These are phyloP conservation scores for Tyria jacobaeae DNA, from an alignment of 2,888 invertebrate genomes.

Conservation along the genomic window DNA sequence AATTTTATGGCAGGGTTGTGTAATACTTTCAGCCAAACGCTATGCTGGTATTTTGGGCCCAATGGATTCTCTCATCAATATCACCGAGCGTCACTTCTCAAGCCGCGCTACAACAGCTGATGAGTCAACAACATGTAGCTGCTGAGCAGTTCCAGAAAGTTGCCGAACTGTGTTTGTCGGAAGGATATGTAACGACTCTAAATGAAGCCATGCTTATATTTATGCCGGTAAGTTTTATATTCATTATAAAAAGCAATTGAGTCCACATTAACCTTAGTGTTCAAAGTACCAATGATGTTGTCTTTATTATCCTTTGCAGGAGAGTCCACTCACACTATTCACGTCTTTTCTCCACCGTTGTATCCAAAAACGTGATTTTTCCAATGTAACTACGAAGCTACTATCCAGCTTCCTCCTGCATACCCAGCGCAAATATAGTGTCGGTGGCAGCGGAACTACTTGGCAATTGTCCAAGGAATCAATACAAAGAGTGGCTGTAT, in stretches of 20 bases:
- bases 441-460: constrained; percentile 62
- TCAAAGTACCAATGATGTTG: background rate
- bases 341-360: constrained; percentile 87
- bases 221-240: constrained; percentile 84
- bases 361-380: constrained; percentile 78
- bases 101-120: constrained; percentile 59
- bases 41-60: constrained; percentile 87
- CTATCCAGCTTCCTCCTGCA: constrained; percentile 71
- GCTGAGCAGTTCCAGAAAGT: constrained; percentile 78
- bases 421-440: constrained; percentile 75
- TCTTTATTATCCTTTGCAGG: constrained; percentile 74
- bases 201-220: constrained; percentile 90
- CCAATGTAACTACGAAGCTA: constrained; percentile 70
- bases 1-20: background rate
- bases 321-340: constrained; percentile 87
- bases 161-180: constrained; percentile 83
- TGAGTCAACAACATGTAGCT: constrained; percentile 62
- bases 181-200: constrained; percentile 87
- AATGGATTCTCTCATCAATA: constrained; percentile 84
- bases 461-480: constrained; percentile 82
- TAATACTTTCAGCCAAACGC: constrained; percentile 84
- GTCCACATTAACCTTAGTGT: no score
- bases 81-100: constrained; percentile 58
- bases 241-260: no score
- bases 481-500: constrained; percentile 86